phyloP scores from a whole-genome alignment of 2,888 invertebrate species.

The Dryomyza anilis region DNA sequence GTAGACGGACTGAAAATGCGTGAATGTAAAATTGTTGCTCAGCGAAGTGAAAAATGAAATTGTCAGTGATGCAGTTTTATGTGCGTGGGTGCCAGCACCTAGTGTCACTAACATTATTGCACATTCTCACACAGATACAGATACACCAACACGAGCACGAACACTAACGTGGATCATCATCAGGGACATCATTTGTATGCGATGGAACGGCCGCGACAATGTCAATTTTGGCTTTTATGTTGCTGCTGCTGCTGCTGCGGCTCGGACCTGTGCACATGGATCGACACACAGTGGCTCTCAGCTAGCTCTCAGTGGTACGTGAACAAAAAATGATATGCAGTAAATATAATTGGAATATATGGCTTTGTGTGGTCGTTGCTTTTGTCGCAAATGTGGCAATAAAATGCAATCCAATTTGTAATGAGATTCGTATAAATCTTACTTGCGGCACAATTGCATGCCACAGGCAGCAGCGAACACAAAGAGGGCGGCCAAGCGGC shows the following conservation, averaged over 20 bases:
- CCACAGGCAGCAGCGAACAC: background rate
- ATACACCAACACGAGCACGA: background rate
- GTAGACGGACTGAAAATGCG: too few relatives aligned
- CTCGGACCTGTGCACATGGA: background rate
- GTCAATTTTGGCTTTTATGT: background rate
- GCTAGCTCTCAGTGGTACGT: background rate
- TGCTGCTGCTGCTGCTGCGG: background rate
- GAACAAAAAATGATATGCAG: conserved; percentile 38
- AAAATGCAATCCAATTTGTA: conserved; percentile 41
- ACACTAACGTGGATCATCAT: background rate
- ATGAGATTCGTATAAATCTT: conserved; percentile 41
- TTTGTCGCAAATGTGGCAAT: conserved; percentile 35
- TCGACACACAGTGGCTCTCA: background rate
- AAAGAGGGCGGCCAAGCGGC: background rate
- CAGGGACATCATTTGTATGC: background rate
- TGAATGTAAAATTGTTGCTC: conserved; percentile 36
- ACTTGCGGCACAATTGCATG: conserved; percentile 33
- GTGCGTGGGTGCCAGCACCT: conserved; percentile 8
- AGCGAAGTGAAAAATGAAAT: conserved; percentile 40
- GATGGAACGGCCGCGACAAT: background rate
- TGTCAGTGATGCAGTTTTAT: conserved; percentile 38
- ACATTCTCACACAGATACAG: background rate
- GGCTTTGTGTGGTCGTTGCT: conserved; percentile 33
- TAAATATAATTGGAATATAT: conserved; percentile 45
- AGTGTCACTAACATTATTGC: background rate